Evolutionary conservation across 2,113 vertebrate genomes (phyloP), one percentile per base, ranked within the genome.

Genomic region (Heterotis niloticus): DNA sequence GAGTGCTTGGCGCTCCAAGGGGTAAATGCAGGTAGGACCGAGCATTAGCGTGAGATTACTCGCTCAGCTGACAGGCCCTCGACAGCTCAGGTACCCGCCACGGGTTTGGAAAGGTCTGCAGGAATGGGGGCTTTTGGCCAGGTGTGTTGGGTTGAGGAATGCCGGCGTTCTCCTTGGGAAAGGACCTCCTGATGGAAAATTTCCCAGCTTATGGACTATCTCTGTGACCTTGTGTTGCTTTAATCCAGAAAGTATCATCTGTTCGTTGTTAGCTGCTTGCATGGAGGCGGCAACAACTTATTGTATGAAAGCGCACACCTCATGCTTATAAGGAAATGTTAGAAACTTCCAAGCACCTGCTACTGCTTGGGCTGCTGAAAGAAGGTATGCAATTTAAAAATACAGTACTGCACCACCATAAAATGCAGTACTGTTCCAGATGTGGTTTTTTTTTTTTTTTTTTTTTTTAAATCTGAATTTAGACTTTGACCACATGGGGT

Each of bases 21-120:
- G 87, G 89, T 92, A 92, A 92, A 91, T 88, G 90, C 89, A 91
- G 90, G 88, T 89, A 87, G 89, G 87, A 89, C 83, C 56, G 69
- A 87, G 88, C 90, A 91, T 93, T 91, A 91, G 87, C 88, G 89
- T 90, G 87, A 87, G 89, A 91, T 91, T 91, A 90, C 91, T 91
- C 88, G 90, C 87, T 88, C 84, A 88, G 87, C 88, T 90, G 89
- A 90, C 89, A 92, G 86, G 82, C 84, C 83, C 82, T 52, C 81
- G 82, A 86, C 82, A 81, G 82, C 14, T 14, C 5, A 26, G 16
- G 64, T 34, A 54, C 13, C 87, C 85, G 83, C 80, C 44, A 78
- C 82, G 81, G 84, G 84, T 83, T 88, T 83, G 81, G 64, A 86
- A 83, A 82, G 82, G 83, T 67, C 85, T 80, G 86, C 83, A 86